A percentile compares a stretch with the other conserved stretches of the same genome.
Conservation (phyloP, 2,888 invertebrate genomes). For the Bhutanitis thaidina region DNA sequence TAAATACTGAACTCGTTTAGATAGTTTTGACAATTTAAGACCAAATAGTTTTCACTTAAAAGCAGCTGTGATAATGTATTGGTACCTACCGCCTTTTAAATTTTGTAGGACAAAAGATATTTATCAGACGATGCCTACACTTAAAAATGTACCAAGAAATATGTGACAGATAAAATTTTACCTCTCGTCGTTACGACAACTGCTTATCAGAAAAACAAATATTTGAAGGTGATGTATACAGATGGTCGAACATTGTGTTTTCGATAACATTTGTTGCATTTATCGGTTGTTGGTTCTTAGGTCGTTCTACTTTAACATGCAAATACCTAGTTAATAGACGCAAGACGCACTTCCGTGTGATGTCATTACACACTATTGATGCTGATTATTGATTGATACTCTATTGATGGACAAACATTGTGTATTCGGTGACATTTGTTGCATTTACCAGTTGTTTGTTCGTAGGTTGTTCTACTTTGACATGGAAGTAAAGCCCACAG, state of each 20-base stretch:
- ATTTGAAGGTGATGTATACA: not conserved
- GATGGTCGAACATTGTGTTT: not conserved
- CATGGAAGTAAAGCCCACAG: too few species aligned
- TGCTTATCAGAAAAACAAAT: slow-evolving; percentile 7
- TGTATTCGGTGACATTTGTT: not conserved
- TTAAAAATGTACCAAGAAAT: slow-evolving; percentile 2
- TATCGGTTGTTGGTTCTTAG: not conserved
- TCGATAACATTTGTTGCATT: not conserved
- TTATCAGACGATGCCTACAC: not conserved
- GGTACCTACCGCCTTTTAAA: not conserved
- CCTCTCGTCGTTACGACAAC: not conserved
- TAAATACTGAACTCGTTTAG: slow-evolving; percentile 38
- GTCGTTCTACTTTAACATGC: too few species aligned
- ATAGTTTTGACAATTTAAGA: slow-evolving; percentile 24
- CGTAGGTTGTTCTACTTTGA: too few species aligned
- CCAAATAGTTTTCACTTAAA: slow-evolving; percentile 1
- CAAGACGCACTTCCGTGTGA: slow-evolving; percentile 4
- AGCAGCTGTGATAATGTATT: slow-evolving; percentile 14
- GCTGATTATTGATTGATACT: too few species aligned
- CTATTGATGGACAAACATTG: not conserved
- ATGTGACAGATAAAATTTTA: slow-evolving; percentile 7
- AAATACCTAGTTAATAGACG: not conserved
- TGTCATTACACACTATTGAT: too few species aligned
- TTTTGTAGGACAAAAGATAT: not conserved
- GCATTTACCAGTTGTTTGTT: not conserved